Percentiles rank a stretch among this genome's conserved stretches.
phyloP scores from a whole-genome alignment of 2,888 invertebrate species.

The Agrochola lychnidis region DNA sequence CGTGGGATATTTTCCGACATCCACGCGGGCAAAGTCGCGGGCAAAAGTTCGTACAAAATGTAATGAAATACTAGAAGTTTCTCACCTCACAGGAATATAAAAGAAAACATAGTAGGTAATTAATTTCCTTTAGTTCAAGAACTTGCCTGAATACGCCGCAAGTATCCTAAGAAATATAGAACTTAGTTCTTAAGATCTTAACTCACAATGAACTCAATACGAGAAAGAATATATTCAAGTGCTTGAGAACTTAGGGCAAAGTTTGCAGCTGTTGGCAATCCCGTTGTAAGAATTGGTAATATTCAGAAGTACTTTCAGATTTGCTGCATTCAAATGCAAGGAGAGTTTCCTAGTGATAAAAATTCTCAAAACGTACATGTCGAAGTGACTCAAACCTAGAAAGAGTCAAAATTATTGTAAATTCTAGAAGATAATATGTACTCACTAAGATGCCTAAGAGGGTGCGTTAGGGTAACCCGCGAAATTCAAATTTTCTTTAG shows the following conservation, averaged over 20 bases:
- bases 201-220: slow-evolving; percentile 23
- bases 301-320: slow-evolving; percentile 20
- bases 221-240: slow-evolving; percentile 18
- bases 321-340: slow-evolving; percentile 34
- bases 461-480: too few relatives aligned
- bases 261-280: slow-evolving; percentile 36
- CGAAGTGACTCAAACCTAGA: slow-evolving; percentile 1
- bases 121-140: slow-evolving; percentile 6
- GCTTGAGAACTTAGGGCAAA: slow-evolving; percentile 33
- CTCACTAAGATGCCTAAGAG: too few relatives aligned
- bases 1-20: background rate
- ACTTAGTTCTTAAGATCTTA: slow-evolving; percentile 11
- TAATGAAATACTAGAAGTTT: slow-evolving; percentile 33
- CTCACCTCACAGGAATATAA: background rate
- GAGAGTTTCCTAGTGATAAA: background rate
- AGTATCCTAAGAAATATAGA: slow-evolving; percentile 3
- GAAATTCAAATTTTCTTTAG: too few relatives aligned
- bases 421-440: too few relatives aligned
- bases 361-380: slow-evolving; percentile 8
- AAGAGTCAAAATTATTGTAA: too few relatives aligned
- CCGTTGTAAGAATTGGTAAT: slow-evolving; percentile 26
- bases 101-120: slow-evolving; percentile 16
- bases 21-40: background rate
- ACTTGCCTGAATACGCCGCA: background rate
- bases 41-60: background rate